Base-by-base conservation (phyloP, 2,113 vertebrate genomes). In the Tor tambroides region DNA sequence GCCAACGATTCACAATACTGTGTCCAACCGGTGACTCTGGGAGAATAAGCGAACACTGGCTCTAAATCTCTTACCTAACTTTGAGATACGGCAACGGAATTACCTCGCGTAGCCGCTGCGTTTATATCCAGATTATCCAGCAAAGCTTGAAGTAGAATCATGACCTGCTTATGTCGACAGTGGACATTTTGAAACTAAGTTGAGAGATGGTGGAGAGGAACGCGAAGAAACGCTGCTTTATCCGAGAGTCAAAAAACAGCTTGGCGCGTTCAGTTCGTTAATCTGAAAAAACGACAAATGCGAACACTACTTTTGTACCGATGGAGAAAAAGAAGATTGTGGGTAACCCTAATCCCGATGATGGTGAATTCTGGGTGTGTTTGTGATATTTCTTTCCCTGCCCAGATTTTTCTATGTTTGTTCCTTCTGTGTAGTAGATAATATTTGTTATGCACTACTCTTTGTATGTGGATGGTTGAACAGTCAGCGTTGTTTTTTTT, bases 381-480 rank as follows among this genome's bases (percentile, higher is more conserved):
- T 95, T 96, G 95, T 96, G 95, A 96, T 94, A 92, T 95, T 95
- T 94, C 93, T 95, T 96, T 96, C 94, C 91, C 91, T 89, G 95
- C 96, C 96, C 96, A 95, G 95, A 92, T 92, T 96, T 96, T 95
- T 95, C 93, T 95, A 94, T 92, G 90, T 95, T 93, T 92, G 93
- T 95, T 96, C 94, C 95, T 96, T 95, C 96, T 96, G 96, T 96
- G 94, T 95, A 95, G 92, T 95, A 95, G 95, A 96, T 96, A 0
- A 43, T 43, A 43, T 46, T 96, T 96, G 96, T 98, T 96, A 96
- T 97, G 97, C 97, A 99, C 98, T 98, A 98, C 96, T 97, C 96
- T 99, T 98, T 98, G 95, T 98, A 98, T 97, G 94, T 95, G 96
- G 96, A 96, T 95, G 94, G 95, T 98, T 98, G 97, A 96, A 96